phyloP scores from a whole-genome alignment of 2,113 vertebrate genomes.

The Grus americana region DNA sequence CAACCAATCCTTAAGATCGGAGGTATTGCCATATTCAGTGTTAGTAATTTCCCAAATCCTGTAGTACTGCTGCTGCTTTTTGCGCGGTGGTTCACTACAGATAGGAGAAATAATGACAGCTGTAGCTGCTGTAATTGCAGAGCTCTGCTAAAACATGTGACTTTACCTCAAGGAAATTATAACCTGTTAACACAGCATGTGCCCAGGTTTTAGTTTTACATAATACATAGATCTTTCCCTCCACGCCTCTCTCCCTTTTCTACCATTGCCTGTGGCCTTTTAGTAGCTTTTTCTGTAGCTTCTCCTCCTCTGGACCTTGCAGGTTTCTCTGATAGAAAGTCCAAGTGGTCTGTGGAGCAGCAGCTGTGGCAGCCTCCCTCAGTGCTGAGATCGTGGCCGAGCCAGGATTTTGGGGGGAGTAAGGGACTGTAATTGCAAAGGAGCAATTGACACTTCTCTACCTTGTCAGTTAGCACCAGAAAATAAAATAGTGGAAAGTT shows the following conservation, averaged over 20 bases:
- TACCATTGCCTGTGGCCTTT: background rate
- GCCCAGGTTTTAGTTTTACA: background rate
- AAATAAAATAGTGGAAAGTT: background rate
- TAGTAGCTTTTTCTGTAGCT: background rate
- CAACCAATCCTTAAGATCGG: background rate
- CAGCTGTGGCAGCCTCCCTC: background rate
- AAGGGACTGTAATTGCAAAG: background rate
- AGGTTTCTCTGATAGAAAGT: background rate
- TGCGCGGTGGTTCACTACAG: background rate
- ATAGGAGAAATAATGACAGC: background rate
- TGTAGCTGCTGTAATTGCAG: constrained; percentile 8
- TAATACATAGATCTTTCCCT: background rate
- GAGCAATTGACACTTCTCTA: background rate
- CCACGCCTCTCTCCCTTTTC: background rate
- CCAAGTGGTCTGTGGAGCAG: background rate
- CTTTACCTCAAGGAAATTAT: background rate
- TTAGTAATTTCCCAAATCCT: background rate
- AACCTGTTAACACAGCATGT: background rate
- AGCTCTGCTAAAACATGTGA: background rate
- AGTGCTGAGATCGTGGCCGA: background rate
- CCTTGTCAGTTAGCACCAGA: background rate
- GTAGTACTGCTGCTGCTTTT: background rate
- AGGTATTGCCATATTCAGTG: background rate
- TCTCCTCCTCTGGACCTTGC: background rate
- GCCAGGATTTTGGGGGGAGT: background rate